These are phyloP conservation scores for Chloromyia formosa DNA, from an alignment of 2,888 invertebrate species.

Conservation along the genomic window DNA sequence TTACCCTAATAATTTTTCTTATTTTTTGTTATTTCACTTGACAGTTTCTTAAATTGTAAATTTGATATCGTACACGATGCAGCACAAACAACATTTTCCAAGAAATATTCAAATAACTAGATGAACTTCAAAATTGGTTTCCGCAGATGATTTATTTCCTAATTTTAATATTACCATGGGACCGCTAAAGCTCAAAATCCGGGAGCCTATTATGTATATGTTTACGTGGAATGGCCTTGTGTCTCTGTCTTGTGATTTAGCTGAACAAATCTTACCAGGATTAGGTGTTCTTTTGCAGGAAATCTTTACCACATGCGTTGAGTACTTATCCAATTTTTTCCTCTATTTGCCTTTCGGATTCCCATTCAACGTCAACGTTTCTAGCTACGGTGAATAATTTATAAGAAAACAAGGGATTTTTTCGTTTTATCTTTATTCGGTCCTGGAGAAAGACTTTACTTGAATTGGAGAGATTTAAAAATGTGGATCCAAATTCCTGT, in stretches of 20 bases:
- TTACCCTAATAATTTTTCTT: too few species aligned
- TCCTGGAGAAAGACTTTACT: not conserved
- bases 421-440: not conserved
- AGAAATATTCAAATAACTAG: not conserved
- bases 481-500: too few species aligned
- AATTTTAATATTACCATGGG: constrained; percentile 35
- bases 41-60: too few species aligned
- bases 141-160: constrained; percentile 37
- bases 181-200: not conserved
- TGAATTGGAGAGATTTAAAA: too few species aligned
- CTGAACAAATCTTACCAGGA: constrained; percentile 14
- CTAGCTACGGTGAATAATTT: constrained; percentile 26
- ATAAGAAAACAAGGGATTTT: constrained; percentile 18
- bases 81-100: too few species aligned
- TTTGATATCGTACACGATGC: too few species aligned
- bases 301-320: constrained; percentile 34
- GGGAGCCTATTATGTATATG: not conserved
- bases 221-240: not conserved
- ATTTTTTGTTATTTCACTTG: too few species aligned
- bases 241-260: not conserved
- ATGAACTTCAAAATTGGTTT: constrained; percentile 18
- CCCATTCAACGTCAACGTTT: constrained; percentile 2
- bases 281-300: constrained; percentile 34
- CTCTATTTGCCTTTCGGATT: constrained; percentile 38
- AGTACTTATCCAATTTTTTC: constrained; percentile 42